Conservation (phyloP, 37 sponge, comb jelly and placozoan genomes). For the Beroe forskalii region DNA sequence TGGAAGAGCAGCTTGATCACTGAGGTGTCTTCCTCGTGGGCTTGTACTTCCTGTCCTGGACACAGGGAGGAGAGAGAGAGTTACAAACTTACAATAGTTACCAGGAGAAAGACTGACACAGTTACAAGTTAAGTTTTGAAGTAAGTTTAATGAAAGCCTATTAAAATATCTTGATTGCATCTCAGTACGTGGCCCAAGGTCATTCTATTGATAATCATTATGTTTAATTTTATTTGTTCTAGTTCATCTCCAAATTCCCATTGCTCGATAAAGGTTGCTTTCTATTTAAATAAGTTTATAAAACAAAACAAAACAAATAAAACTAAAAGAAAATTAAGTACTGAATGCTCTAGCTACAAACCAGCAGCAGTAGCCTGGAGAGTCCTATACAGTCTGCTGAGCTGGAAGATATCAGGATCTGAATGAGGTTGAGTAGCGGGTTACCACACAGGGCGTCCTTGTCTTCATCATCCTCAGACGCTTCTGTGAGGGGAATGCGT, state of each 20-base stretch:
- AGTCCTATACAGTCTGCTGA: conserved; percentile 12
- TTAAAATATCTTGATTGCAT: too few species aligned
- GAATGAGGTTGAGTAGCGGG: conserved; percentile 33
- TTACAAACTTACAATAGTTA: neutral
- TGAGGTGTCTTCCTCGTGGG: neutral
- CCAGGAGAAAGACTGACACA: neutral
- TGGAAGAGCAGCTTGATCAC: conserved; percentile 29
- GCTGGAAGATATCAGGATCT: conserved; percentile 4
- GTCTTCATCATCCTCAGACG: conserved; percentile 17
- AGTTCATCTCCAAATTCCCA: too few species aligned
- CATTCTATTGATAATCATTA: too few species aligned
- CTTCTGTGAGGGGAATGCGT: neutral
- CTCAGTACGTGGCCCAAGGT: too few species aligned
- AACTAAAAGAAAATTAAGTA: neutral
- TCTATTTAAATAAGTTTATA: too few species aligned
- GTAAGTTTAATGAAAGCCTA: too few species aligned
- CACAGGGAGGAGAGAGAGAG: too few species aligned
- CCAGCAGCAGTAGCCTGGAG: too few species aligned
- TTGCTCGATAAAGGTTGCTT: too few species aligned
- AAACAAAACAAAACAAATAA: neutral
- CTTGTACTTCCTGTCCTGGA: neutral
- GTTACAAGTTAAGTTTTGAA: too few species aligned
- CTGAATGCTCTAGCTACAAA: too few species aligned
- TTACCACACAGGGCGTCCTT: conserved; percentile 34
- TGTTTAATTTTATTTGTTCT: too few species aligned